Evolutionary conservation across 2,113 vertebrate species (phyloP).

Genomic region (Coregonus clupeaformis): DNA sequence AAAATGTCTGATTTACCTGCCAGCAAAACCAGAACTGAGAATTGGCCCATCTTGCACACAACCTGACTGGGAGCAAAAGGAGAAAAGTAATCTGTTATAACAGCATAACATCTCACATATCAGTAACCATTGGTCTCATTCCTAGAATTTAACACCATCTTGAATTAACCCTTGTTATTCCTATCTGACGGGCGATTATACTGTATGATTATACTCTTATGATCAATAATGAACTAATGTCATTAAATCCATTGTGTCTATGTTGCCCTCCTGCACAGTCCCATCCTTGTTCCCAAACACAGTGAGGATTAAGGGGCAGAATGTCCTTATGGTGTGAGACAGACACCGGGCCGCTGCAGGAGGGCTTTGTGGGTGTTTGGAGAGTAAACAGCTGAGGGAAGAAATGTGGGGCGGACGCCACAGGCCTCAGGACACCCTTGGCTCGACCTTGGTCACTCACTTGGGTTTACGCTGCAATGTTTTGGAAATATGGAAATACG

Average conservation of each 20-base stretch:
- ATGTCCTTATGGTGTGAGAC: constrained; percentile 6
- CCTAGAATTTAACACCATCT: neutral
- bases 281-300: no score
- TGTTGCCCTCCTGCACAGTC: no score
- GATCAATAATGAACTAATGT: neutral
- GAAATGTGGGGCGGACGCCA: constrained; percentile 28
- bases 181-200: neutral
- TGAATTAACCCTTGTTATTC: no score
- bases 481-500: constrained; percentile 49
- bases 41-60: constrained; percentile 63
- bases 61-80: constrained; percentile 23
- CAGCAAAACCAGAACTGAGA: constrained; percentile 56
- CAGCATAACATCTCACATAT: no score
- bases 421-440: constrained; percentile 40
- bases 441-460: constrained; percentile 37
- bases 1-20: constrained; percentile 62
- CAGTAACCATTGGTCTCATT: no score
- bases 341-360: neutral
- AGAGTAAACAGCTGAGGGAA: constrained; percentile 47
- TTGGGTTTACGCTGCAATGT: constrained; percentile 18
- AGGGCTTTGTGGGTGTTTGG: constrained; percentile 40
- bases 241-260: no score
- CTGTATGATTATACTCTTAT: neutral
- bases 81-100: constrained; percentile 4
- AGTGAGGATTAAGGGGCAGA: no score